Conservation (phyloP, 1,140 invertebrate genomes). For the Anthonomus grandis region DNA sequence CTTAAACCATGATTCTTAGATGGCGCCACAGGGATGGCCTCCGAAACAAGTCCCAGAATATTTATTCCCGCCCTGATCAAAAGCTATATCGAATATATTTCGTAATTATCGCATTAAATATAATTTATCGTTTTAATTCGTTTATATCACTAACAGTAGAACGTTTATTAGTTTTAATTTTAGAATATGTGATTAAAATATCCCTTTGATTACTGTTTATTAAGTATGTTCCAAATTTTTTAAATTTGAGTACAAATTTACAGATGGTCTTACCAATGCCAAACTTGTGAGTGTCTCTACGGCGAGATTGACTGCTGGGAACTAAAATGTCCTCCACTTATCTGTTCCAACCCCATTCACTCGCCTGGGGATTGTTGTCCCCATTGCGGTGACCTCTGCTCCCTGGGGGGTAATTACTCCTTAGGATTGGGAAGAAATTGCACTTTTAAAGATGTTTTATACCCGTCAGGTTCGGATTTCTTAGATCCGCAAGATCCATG, state of each 20-base stretch:
- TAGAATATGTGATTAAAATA: no score
- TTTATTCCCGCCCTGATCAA: no score
- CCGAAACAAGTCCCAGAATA: no score
- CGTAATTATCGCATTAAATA: no score
- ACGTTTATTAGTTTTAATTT: no score
- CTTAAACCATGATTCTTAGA: no score
- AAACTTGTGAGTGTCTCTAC: slow-evolving; percentile 84
- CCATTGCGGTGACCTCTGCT: slow-evolving; percentile 64
- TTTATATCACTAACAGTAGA: no score
- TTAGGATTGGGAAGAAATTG: slow-evolving; percentile 51
- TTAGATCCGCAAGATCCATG: slow-evolving; percentile 63
- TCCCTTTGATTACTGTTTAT: background rate
- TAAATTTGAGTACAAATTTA: no score
- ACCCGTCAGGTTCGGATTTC: slow-evolving; percentile 59
- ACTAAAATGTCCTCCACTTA: slow-evolving; percentile 64
- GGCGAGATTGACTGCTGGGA: slow-evolving; percentile 89
- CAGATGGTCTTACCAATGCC: slow-evolving; percentile 82
- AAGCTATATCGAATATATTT: no score
- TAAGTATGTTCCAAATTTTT: background rate
- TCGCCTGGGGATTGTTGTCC: slow-evolving; percentile 66
- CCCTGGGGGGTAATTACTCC: slow-evolving; percentile 36
- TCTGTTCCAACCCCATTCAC: slow-evolving; percentile 64
- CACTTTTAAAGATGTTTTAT: slow-evolving; percentile 57
- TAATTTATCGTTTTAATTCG: no score
- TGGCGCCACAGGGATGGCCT: no score